Evolutionary conservation across 2,888 invertebrate species (phyloP), one percentile per base, ranked within the genome.

Genomic region (Amphipyra berbera): DNA sequence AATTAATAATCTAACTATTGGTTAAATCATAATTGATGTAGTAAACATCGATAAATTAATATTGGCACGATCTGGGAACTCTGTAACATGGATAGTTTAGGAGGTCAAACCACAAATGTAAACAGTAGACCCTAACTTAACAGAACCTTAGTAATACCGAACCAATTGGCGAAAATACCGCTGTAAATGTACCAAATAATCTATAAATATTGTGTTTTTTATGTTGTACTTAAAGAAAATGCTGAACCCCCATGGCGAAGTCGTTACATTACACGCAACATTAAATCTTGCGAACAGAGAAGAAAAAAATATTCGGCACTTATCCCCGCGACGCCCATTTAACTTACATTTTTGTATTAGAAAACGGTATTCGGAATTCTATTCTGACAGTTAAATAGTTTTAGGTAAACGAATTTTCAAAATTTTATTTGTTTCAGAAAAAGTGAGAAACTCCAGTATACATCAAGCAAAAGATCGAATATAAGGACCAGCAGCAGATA

Each of bases 261-360:
- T 83, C 86, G 85, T 88, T 82, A 87, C 84, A 84, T 88, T 86
- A 81, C 81, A 84, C 85, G 88, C 83, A 77, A 88, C 88, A 87
- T 88, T 88, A 83, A 88, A 87, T 83, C 82, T 82, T 63, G 67
- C 68, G 76, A 82, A 82, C 71, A 72, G 61, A 57, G 67, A 76
- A 76, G 61, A 79, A 86, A 82, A 82, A 82, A 82, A 81, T 81
- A 85, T 82, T 82, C 77, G 76, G 68, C 77, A 79, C 74, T 86
- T 76, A 76, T 76, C 71, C 68, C 55, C 57, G 48, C 47, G 79
- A 72, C 73, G 79, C 75, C 65, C 76, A 68, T 84, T 79, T 60
- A 71, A 69, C 61, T 76, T 82, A 66, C 66, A 21, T 66, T 67
- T 74, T 79, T 75, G 64, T 71, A 64, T 68, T 61, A 63, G 53